Evolutionary conservation across 1,140 invertebrate species (phyloP).

Genomic region (Drosophila tsacasi): DNA sequence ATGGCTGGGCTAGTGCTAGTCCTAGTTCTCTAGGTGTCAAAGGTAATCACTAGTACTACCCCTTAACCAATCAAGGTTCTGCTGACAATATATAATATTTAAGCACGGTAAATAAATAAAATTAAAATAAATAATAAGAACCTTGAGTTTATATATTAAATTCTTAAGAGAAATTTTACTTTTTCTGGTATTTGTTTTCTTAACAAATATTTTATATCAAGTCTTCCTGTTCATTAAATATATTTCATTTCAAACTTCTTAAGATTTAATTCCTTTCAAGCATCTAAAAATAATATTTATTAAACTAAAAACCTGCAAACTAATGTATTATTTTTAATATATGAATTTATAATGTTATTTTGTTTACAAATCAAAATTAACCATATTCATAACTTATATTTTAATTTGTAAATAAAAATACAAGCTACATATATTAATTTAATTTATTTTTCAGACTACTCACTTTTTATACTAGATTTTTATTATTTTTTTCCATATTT

Average conservation of each 20-base stretch:
- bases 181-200: too few species aligned
- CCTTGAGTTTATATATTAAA: background rate
- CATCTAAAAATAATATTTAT: background rate
- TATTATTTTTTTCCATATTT: background rate
- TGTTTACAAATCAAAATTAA: background rate
- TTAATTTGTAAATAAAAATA: background rate
- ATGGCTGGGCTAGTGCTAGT: background rate
- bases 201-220: too few species aligned
- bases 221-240: background rate
- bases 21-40: slow-evolving; percentile 1
- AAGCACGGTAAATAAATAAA: background rate
- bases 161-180: background rate
- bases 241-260: background rate
- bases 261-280: background rate
- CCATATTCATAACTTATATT: too few species aligned
- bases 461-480: too few species aligned
- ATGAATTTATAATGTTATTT: background rate
- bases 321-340: background rate
- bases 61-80: background rate
- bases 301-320: background rate
- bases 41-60: background rate
- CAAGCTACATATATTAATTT: too few species aligned
- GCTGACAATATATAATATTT: background rate
- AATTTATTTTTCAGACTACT: too few species aligned
- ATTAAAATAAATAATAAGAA: background rate